Evolutionary conservation across 2,797 vertebrate genomes (phyloP), one percentile per base, ranked within the genome.

Genomic region (Notolepis coatsorum): DNA sequence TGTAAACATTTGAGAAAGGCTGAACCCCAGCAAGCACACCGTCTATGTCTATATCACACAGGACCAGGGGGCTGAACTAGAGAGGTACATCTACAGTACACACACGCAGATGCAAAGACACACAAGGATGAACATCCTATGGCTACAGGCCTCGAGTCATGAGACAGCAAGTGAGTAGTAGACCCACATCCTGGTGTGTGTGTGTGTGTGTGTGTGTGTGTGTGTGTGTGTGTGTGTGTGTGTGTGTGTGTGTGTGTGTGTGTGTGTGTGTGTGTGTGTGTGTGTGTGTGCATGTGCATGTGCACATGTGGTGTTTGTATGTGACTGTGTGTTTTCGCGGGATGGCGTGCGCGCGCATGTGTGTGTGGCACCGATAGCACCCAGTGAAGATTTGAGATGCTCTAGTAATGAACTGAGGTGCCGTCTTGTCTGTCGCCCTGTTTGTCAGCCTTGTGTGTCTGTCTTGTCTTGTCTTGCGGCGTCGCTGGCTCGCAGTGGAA

Each of bases 71-170:
- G 37, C 66, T 50, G 65, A 4, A 55, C n/a, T 12, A 30, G 37
- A 25, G 13, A 49, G 21, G 21, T 8, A 28, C 18, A 50, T 24
- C 9, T 53, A 33, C 3, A 71, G 68, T 37, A 83, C 72, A 71
- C 60, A 70, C 47, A 55, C n/a, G n/a, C 48, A 54, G 60, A 69
- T 50, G 62, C 59, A 52, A 67, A 42, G 68, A 86, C 71, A 88
- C 78, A 92, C 84, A 89, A 91, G 90, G 89, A 93, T 91, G 83
- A 89, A 89, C 84, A 90, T 92, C 91, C 89, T 90, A 89, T 84
- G 76, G 79, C 83, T 55, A 68, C 50, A 64, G 68, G 81, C 73
- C 79, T 75, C 35, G 23, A 86, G 89, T 86, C 82, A 86, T 73
- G 70, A 72, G 82, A 77, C 79, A 73, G n/a, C 46, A n/a, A 15